These are phyloP conservation scores for Exephanes ischioxanthus DNA, from an alignment of 2,888 invertebrate genomes.

Conservation along the genomic window DNA sequence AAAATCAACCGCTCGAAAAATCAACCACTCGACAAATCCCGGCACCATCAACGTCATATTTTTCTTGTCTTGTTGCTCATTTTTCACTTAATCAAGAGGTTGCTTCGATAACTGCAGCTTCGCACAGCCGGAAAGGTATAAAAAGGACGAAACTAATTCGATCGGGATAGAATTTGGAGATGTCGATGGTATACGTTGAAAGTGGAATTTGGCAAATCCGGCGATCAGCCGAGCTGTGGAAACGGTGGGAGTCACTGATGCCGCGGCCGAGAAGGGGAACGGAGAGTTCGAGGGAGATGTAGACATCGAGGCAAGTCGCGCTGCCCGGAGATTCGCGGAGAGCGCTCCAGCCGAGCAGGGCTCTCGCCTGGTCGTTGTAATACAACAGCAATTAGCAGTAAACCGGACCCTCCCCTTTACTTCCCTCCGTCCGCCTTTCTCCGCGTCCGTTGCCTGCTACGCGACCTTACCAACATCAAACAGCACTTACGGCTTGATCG, in stretches of 20 bases:
- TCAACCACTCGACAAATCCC: background rate
- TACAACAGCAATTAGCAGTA: conserved; percentile 80
- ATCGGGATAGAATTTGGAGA: conserved; percentile 15
- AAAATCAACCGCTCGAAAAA: conserved; percentile 22
- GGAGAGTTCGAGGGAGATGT: conserved; percentile 72
- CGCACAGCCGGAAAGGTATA: background rate
- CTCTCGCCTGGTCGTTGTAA: conserved; percentile 77
- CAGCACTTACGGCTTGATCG: background rate
- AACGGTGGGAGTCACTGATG: conserved; percentile 27
- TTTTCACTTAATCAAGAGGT: background rate
- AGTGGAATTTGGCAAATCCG: conserved; percentile 54
- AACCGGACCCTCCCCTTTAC: conserved; percentile 72
- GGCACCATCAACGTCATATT: conserved; percentile 15
- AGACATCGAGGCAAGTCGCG: conserved; percentile 51
- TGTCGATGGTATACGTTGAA: background rate
- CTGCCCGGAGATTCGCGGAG: conserved; percentile 65
- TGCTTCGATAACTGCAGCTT: background rate
- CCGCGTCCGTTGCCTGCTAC: conserved; percentile 12
- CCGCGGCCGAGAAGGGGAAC: conserved; percentile 32
- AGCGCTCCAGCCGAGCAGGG: conserved; percentile 71
- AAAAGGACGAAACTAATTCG: conserved; percentile 20
- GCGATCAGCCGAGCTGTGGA: conserved; percentile 40
- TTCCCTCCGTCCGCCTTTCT: conserved; percentile 48
- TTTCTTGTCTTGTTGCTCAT: background rate
- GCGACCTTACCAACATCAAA: background rate